These are phyloP conservation scores for Malurus cyaneus DNA, from an alignment of 2,113 vertebrate species.

Conservation along the genomic window DNA sequence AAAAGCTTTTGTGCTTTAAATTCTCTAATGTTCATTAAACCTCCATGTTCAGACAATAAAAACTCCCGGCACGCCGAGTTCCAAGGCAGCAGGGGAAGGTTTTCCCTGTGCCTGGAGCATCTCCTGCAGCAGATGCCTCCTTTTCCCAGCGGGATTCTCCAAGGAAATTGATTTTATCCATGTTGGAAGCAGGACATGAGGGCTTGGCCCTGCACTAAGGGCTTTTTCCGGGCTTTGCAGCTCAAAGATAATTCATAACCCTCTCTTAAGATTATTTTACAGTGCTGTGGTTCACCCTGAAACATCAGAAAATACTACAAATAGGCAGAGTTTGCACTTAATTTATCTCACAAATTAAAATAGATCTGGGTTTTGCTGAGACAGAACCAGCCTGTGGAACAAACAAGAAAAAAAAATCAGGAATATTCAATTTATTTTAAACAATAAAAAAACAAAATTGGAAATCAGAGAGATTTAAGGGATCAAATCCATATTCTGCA, in stretches of 20 bases:
- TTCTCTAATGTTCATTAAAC: not conserved
- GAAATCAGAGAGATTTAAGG: not conserved
- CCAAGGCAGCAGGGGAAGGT: not conserved
- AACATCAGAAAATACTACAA: not conserved
- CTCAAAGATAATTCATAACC: not conserved
- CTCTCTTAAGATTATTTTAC: not conserved
- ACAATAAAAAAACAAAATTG: fast-evolving
- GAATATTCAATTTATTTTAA: not conserved
- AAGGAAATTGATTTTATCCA: not conserved
- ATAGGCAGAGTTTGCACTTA: not conserved
- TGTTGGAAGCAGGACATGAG: fast-evolving
- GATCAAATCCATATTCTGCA: not conserved
- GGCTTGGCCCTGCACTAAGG: not conserved
- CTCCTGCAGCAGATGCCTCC: not conserved
- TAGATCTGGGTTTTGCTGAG: not conserved
- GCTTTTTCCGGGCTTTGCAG: not conserved
- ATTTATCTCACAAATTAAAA: not conserved
- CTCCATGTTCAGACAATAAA: not conserved
- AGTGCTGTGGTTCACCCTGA: not conserved
- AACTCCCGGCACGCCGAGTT: fast-evolving
- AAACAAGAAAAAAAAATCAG: not conserved
- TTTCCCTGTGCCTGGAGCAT: not conserved
- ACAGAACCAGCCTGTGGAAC: not conserved
- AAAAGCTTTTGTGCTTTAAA: not conserved
- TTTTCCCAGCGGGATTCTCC: not conserved